Conservation (phyloP, 2,888 invertebrate species). For the Melitaea athalia region DNA sequence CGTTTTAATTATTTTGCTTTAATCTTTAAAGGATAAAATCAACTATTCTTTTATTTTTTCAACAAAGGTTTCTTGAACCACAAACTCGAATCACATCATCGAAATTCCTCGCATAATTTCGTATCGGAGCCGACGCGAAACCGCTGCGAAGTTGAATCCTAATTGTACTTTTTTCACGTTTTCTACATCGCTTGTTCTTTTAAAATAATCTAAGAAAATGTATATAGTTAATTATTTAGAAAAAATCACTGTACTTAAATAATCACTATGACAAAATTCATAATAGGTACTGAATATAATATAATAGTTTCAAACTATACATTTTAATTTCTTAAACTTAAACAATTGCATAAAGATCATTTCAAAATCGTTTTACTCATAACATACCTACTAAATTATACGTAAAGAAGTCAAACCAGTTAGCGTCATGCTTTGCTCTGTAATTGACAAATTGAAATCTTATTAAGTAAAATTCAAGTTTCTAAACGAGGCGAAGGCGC, state of each 20-base stretch:
- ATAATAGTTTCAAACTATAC: neutral
- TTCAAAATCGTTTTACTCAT: constrained; percentile 58
- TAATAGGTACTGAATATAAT: no score
- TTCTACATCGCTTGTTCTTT: constrained; percentile 9
- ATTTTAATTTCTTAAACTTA: constrained; percentile 2
- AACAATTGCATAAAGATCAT: constrained; percentile 46
- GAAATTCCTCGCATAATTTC: constrained; percentile 42
- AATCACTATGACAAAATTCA: no score
- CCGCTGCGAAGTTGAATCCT: constrained; percentile 21
- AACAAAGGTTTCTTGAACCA: constrained; percentile 31
- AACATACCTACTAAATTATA: constrained; percentile 67
- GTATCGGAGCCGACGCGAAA: constrained; percentile 27
- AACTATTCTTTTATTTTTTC: constrained; percentile 20
- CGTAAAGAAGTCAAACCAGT: constrained; percentile 77
- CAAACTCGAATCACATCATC: constrained; percentile 31
- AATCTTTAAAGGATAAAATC: constrained; percentile 8
- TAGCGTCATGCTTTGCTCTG: constrained; percentile 78
- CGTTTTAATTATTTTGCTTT: neutral
- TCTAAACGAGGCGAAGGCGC: constrained; percentile 63
- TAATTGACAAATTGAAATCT: constrained; percentile 88
- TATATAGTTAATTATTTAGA: neutral
- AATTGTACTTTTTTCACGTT: constrained; percentile 22
- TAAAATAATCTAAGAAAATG: neutral
- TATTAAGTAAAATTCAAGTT: constrained; percentile 84
- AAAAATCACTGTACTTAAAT: neutral